phyloP scores from a whole-genome alignment of 2,113 vertebrate genomes.

The Corythoichthys haematopterus region DNA sequence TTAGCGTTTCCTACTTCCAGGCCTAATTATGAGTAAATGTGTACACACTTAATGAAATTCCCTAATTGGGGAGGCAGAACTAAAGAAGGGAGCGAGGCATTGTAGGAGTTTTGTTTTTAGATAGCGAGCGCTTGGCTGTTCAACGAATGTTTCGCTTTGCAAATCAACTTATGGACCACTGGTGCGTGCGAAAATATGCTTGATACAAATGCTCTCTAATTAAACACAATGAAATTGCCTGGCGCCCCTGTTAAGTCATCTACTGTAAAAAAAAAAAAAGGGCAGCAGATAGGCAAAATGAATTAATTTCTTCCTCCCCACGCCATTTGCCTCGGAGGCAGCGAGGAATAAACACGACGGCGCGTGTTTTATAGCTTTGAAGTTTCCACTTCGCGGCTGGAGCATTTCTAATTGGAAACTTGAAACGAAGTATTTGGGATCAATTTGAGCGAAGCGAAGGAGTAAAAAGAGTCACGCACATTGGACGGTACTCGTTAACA shows the following conservation, averaged over 20 bases:
- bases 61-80: constrained; percentile 32
- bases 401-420: constrained; percentile 57
- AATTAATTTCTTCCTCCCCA: constrained; percentile 45
- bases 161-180: constrained; percentile 47
- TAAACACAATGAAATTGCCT: constrained; percentile 52
- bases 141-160: constrained; percentile 51
- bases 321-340: constrained; percentile 57
- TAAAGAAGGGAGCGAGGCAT: constrained; percentile 31
- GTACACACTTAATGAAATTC: constrained; percentile 55
- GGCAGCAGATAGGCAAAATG: constrained; percentile 43
- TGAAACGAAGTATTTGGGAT: constrained; percentile 47
- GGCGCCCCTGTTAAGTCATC: constrained; percentile 35
- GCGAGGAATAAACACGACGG: constrained; percentile 51
- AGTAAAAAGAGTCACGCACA: constrained; percentile 1
- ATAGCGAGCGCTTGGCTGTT: constrained; percentile 36
- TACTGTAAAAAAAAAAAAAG: constrained; percentile 33
- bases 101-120: constrained; percentile 43
- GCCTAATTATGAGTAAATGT: constrained; percentile 57
- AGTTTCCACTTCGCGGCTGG: constrained; percentile 46
- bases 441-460: constrained; percentile 25
- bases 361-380: constrained; percentile 58
- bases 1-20: constrained; percentile 51
- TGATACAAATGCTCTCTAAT: constrained; percentile 65
- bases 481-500: constrained; percentile 15
- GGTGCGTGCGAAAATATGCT: constrained; percentile 36